phyloP scores from a whole-genome alignment of 2,888 invertebrate species.

The Capitulum mitella region DNA sequence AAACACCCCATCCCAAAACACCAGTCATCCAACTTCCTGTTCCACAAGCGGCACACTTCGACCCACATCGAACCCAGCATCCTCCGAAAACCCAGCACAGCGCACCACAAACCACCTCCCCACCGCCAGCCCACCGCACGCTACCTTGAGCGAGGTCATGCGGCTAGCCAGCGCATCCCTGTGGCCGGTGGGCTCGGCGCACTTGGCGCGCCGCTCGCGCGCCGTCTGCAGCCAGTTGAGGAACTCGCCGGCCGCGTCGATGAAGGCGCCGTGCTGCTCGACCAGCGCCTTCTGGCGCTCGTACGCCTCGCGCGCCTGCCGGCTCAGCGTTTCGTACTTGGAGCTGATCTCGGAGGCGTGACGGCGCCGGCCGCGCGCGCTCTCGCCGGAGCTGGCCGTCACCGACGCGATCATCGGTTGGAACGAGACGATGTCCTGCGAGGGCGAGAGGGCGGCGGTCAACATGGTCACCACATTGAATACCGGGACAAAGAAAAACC shows the following conservation, averaged over 20 bases:
- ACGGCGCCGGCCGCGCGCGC: slow-evolving; percentile 45
- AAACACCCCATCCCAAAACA: no score
- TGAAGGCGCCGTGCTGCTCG: slow-evolving; percentile 73
- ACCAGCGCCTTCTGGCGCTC: slow-evolving; percentile 83
- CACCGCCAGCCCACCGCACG: no score
- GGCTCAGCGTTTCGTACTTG: slow-evolving; percentile 81
- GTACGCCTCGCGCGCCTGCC: slow-evolving; percentile 81
- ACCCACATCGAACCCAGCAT: no score
- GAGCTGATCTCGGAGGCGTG: slow-evolving; percentile 86
- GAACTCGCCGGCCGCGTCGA: slow-evolving; percentile 85
- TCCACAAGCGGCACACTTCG: no score
- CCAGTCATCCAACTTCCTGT: no score
- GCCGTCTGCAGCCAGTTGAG: slow-evolving; percentile 84
- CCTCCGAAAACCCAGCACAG: no score
- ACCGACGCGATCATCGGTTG: slow-evolving; percentile 96
- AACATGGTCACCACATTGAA: no score
- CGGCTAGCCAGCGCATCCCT: slow-evolving; percentile 80
- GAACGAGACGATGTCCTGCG: slow-evolving; percentile 84
- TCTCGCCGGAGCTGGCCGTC: slow-evolving; percentile 68
- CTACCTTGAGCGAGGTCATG: slow-evolving; percentile 66
- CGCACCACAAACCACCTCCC: no score
- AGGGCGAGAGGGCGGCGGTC: slow-evolving; percentile 51
- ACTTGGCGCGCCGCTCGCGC: slow-evolving; percentile 83
- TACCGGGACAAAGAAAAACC: no score
- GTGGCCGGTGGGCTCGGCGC: slow-evolving; percentile 86